Percentiles rank a stretch among this genome's conserved stretches.
phyloP scores from a whole-genome alignment of 2,113 vertebrate genomes.

The Myanophis thanlyinensis region DNA sequence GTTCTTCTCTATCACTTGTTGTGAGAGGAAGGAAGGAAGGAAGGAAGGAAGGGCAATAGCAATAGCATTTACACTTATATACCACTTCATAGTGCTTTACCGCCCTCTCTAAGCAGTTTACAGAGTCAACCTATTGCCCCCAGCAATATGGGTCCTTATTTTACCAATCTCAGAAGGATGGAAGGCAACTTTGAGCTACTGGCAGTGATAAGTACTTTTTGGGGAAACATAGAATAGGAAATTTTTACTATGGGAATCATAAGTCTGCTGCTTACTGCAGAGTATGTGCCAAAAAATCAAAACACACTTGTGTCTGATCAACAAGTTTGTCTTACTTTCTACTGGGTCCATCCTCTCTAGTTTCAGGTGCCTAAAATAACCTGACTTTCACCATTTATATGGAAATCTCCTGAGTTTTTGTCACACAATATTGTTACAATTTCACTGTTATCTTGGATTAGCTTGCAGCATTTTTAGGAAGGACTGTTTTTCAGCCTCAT shows the following conservation, averaged over 20 bases:
- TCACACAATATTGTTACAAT: background rate
- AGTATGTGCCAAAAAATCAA: background rate
- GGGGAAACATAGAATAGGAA: background rate
- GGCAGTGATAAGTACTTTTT: background rate
- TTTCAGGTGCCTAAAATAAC: background rate
- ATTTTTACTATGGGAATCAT: background rate
- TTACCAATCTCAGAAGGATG: no score
- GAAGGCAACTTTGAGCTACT: no score
- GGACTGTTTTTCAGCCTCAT: background rate
- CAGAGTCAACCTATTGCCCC: no score
- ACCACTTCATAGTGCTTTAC: no score
- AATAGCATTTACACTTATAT: no score
- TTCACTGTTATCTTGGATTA: background rate
- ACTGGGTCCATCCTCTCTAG: background rate
- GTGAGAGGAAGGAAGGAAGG: no score
- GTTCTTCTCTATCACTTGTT: no score
- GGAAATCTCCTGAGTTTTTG: background rate
- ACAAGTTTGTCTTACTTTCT: background rate
- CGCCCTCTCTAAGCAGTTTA: no score
- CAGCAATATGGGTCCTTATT: no score
- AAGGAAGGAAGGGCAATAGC: no score
- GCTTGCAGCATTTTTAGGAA: background rate
- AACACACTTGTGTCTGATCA: background rate
- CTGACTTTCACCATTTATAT: background rate
- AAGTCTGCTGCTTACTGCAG: background rate